A percentile compares a stretch with the other conserved stretches of the same genome.
Conservation (phyloP, 2,888 invertebrate species). For the Mechanitis messenoides region DNA sequence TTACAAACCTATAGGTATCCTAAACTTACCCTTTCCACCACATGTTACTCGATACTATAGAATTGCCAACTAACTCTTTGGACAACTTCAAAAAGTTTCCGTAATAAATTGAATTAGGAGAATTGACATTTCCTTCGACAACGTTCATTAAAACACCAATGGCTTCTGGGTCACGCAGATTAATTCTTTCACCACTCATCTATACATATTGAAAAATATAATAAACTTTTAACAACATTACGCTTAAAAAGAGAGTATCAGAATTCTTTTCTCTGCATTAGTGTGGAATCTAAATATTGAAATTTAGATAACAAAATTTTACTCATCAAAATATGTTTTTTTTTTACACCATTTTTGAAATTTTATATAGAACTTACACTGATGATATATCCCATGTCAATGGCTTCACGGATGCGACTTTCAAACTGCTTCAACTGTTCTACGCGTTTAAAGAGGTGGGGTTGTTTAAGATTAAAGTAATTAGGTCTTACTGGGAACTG, state of each 20-base stretch:
- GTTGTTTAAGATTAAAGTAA: slow-evolving; percentile 68
- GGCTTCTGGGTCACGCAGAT: slow-evolving; percentile 77
- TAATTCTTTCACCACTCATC: slow-evolving; percentile 71
- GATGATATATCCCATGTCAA: slow-evolving; percentile 20
- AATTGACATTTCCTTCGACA: slow-evolving; percentile 80
- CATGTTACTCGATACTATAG: slow-evolving; percentile 38
- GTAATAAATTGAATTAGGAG: slow-evolving; percentile 77
- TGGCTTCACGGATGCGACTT: slow-evolving; percentile 20
- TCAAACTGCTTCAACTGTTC: not conserved
- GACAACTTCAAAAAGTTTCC: slow-evolving; percentile 74
- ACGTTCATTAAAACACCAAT: slow-evolving; percentile 80
- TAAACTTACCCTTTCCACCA: slow-evolving; percentile 43
- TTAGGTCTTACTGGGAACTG: slow-evolving; percentile 79
- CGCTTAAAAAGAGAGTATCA: no score
- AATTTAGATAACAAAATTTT: not conserved
- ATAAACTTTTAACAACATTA: no score
- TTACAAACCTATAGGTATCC: not conserved
- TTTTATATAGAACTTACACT: slow-evolving; percentile 12
- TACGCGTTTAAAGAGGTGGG: slow-evolving; percentile 54
- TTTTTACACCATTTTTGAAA: slow-evolving; percentile 29
- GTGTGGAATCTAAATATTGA: no score
- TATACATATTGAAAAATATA: slow-evolving; percentile 55
- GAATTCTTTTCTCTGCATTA: slow-evolving; percentile 27
- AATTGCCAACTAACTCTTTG: slow-evolving; percentile 77
- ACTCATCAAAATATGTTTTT: not conserved